Percentiles rank a stretch among this genome's conserved stretches.
Evolutionary conservation across 2,113 vertebrate species (phyloP).

Genomic region (Pedetes capensis): DNA sequence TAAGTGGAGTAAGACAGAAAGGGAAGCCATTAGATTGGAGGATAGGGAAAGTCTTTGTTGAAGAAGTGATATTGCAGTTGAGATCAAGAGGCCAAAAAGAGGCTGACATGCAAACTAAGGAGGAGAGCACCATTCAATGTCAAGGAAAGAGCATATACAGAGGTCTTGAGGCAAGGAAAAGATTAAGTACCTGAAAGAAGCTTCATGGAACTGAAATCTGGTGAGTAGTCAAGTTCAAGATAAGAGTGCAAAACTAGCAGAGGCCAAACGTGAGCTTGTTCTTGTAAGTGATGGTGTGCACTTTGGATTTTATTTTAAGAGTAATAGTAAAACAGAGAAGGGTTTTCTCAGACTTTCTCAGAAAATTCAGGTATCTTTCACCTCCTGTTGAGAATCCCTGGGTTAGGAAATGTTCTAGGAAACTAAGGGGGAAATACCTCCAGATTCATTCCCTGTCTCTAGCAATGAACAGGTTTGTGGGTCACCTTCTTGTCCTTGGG

Average conservation of each 20-base stretch:
- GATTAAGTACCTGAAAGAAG: not conserved
- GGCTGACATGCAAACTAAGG: not conserved
- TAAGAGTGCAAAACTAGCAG: not conserved
- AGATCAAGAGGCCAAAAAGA: not conserved
- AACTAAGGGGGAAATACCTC: not conserved
- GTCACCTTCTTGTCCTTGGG: not conserved
- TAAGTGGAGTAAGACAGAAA: not conserved
- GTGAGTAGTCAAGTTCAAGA: not conserved
- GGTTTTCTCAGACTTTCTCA: not conserved
- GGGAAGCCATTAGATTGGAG: not conserved
- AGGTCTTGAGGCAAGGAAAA: not conserved
- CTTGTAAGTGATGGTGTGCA: not conserved
- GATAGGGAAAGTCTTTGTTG: not conserved
- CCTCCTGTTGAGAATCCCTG: not conserved
- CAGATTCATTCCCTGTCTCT: not conserved
- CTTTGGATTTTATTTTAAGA: not conserved
- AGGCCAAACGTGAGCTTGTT: not conserved
- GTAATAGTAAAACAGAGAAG: not conserved
- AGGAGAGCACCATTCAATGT: not conserved
- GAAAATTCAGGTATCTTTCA: not conserved
- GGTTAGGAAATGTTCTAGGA: not conserved
- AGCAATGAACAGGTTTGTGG: not conserved
- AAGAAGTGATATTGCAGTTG: not conserved
- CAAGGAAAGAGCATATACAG: not conserved
- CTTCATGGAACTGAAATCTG: not conserved